These are phyloP conservation scores for Chelidonichthys spinosus DNA, from an alignment of 2,797 vertebrate genomes.

Conservation along the genomic window DNA sequence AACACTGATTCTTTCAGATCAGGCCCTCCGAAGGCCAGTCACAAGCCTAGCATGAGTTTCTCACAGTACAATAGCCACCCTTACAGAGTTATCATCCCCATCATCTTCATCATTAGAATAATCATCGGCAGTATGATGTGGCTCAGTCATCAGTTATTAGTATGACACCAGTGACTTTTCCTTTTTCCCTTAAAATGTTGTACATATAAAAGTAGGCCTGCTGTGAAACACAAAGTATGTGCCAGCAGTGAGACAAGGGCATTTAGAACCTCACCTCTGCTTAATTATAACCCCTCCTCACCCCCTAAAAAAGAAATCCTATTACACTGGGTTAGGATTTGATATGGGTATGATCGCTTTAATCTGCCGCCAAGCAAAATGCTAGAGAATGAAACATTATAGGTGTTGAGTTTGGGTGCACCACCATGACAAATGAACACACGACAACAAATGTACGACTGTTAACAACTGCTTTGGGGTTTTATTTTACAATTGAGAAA, in stretches of 20 bases:
- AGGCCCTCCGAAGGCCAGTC: slow-evolving; percentile 79
- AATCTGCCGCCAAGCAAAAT: slow-evolving; percentile 54
- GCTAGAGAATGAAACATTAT: slow-evolving; percentile 43
- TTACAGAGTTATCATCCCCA: slow-evolving; percentile 74
- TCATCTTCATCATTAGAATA: slow-evolving; percentile 75
- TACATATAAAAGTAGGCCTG: slow-evolving; percentile 53
- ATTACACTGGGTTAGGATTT: slow-evolving; percentile 47
- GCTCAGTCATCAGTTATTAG: slow-evolving; percentile 77
- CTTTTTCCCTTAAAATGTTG: slow-evolving; percentile 33
- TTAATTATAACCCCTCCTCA: not conserved
- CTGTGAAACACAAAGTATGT: slow-evolving; percentile 32
- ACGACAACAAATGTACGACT: slow-evolving; percentile 86
- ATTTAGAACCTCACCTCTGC: slow-evolving; percentile 37
- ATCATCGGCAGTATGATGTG: slow-evolving; percentile 71
- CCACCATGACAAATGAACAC: slow-evolving; percentile 81
- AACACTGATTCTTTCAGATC: slow-evolving; percentile 80
- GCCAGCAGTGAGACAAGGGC: not conserved
- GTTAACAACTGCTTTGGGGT: slow-evolving; percentile 98
- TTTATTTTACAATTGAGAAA: slow-evolving; percentile 99
- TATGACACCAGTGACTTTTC: slow-evolving; percentile 73
- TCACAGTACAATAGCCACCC: slow-evolving; percentile 78
- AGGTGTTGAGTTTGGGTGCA: slow-evolving; percentile 53
- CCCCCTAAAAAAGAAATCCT: slow-evolving; percentile 33
- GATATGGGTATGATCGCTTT: slow-evolving; percentile 52
- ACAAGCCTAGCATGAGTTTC: slow-evolving; percentile 84